Evolutionary conservation across 2,797 vertebrate genomes (phyloP).

Genomic region (Spatula versicolor): DNA sequence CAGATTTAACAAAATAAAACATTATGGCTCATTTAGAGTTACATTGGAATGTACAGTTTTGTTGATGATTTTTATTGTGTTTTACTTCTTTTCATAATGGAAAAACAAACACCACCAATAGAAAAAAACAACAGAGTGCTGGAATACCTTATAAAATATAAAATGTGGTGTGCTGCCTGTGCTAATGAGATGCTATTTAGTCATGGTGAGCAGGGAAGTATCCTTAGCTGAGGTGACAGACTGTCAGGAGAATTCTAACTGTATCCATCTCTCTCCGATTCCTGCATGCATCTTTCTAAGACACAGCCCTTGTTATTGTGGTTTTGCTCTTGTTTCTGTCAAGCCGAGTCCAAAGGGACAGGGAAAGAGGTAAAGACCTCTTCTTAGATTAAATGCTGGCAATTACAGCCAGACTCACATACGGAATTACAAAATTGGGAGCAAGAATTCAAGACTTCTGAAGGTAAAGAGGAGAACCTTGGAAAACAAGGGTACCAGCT

Average conservation of each 20-base stretch:
- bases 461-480: background rate
- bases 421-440: background rate
- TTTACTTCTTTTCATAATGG: conserved; percentile 2
- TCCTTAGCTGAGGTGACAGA: conserved; percentile 19
- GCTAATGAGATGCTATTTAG: conserved; percentile 33
- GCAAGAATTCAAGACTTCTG: background rate
- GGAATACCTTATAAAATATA: background rate
- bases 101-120: too few relatives aligned
- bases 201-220: background rate
- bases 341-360: background rate
- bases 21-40: background rate
- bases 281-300: background rate
- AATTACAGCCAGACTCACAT: background rate
- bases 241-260: background rate
- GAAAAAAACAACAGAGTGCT: background rate
- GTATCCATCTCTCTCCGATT: background rate
- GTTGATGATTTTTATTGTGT: background rate
- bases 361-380: background rate
- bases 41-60: background rate
- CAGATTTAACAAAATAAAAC: conserved; percentile 5
- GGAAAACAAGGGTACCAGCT: background rate
- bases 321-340: background rate
- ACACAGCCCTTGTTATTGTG: background rate
- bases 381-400: background rate
- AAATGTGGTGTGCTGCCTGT: background rate